A percentile compares a stretch with the other conserved stretches of the same genome.
phyloP scores from a whole-genome alignment of 2,797 vertebrate genomes.

The Champsocephalus gunnari region DNA sequence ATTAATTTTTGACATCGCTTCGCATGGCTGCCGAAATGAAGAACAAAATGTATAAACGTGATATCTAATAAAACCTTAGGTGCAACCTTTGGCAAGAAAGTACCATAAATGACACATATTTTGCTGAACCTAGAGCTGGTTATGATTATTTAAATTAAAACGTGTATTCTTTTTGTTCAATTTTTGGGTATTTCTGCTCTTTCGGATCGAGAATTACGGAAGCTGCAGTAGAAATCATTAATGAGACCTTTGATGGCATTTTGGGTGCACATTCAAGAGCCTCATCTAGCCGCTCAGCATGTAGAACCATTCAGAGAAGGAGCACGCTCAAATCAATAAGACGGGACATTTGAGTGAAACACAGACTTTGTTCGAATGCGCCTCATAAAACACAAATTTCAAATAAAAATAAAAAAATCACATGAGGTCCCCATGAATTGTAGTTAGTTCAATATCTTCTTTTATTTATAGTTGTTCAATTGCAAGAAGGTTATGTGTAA shows the following conservation, averaged over 20 bases:
- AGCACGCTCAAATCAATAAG: slow-evolving; percentile 43
- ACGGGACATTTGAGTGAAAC: slow-evolving; percentile 47
- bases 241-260: slow-evolving; percentile 60
- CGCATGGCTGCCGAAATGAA: slow-evolving; percentile 6
- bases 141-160: neutral
- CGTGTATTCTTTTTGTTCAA: neutral
- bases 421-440: slow-evolving; percentile 16
- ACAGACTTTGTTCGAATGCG: slow-evolving; percentile 37
- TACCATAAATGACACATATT: neutral
- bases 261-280: slow-evolving; percentile 46
- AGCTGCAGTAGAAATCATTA: slow-evolving; percentile 43
- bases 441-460: neutral
- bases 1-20: slow-evolving; percentile 32
- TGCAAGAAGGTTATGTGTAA: neutral
- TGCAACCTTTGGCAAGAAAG: neutral
- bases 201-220: neutral
- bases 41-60: slow-evolving; percentile 1
- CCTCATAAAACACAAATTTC: slow-evolving; percentile 1
- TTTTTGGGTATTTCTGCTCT: slow-evolving; percentile 24
- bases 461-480: neutral
- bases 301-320: slow-evolving; percentile 41
- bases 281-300: slow-evolving; percentile 51
- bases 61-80: neutral
- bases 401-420: slow-evolving; percentile 15
- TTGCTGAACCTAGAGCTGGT: neutral